Percentiles rank a stretch among this genome's conserved stretches.
Evolutionary conservation across 2,888 invertebrate species (phyloP).

Genomic region (Hyppa rectilinea): DNA sequence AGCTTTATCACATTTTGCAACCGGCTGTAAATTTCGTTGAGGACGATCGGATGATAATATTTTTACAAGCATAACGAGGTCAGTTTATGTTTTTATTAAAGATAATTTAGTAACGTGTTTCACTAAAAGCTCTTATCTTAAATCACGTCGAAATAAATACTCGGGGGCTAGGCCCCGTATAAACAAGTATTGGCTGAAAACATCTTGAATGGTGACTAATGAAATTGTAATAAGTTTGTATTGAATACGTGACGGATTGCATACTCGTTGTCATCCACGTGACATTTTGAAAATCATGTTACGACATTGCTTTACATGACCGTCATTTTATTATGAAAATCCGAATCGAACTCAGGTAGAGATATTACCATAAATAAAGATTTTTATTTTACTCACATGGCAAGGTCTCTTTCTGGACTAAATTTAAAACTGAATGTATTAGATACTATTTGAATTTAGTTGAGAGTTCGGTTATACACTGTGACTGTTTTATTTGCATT

Average conservation of each 20-base stretch:
- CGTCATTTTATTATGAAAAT: slow-evolving; percentile 86
- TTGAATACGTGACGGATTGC: slow-evolving; percentile 75
- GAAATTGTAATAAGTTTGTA: slow-evolving; percentile 81
- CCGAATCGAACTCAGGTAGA: slow-evolving; percentile 75
- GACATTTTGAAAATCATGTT: slow-evolving; percentile 75
- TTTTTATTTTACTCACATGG: slow-evolving; percentile 73
- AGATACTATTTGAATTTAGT: slow-evolving; percentile 62
- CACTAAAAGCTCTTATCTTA: slow-evolving; percentile 43
- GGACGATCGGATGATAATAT: slow-evolving; percentile 56
- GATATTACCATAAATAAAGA: slow-evolving; percentile 81
- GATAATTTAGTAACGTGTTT: slow-evolving; percentile 22
- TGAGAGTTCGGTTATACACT: slow-evolving; percentile 5
- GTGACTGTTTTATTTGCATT: neutral
- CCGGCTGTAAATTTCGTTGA: slow-evolving; percentile 42
- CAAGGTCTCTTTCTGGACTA: slow-evolving; percentile 69
- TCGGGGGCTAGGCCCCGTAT: neutral
- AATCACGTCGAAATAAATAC: slow-evolving; percentile 23
- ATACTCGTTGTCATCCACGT: slow-evolving; percentile 81
- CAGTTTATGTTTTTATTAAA: slow-evolving; percentile 33
- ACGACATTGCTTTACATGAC: slow-evolving; percentile 75
- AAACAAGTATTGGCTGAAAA: slow-evolving; percentile 13
- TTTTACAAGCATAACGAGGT: slow-evolving; percentile 48
- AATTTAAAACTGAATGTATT: slow-evolving; percentile 64
- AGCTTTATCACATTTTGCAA: slow-evolving; percentile 48
- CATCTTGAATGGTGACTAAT: slow-evolving; percentile 66